phyloP scores from a whole-genome alignment of 2,113 vertebrate species.

The Cnemophilus loriae region DNA sequence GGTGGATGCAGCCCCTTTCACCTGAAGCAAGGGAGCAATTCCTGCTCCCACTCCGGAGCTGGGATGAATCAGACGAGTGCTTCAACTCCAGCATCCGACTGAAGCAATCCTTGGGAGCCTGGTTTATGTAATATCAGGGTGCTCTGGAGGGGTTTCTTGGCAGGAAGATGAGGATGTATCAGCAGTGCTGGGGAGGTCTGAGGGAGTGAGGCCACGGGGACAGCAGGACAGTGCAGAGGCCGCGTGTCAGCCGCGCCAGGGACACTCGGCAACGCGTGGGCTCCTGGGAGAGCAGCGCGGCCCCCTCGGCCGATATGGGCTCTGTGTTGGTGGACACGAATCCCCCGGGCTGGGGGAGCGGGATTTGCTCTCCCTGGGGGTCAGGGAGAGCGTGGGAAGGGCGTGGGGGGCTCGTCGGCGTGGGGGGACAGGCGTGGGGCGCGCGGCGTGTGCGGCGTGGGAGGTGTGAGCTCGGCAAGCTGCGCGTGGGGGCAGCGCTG shows the following conservation, averaged over 20 bases:
- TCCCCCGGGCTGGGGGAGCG: neutral
- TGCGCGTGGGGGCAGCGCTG: neutral
- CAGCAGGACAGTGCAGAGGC: neutral
- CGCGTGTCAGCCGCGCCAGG: rapidly evolving
- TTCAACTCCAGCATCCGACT: neutral
- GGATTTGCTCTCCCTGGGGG: rapidly evolving
- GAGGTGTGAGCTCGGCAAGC: slow-evolving; percentile 22
- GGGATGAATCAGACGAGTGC: neutral
- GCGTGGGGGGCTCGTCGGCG: neutral
- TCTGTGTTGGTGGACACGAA: rapidly evolving
- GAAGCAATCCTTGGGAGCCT: neutral
- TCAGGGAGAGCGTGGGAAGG: neutral
- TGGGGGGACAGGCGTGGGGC: slow-evolving; percentile 8
- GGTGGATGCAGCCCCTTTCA: neutral
- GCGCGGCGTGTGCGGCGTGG: neutral
- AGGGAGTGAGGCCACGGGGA: rapidly evolving
- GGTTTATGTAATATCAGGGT: neutral
- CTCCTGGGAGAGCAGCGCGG: rapidly evolving
- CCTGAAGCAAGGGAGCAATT: neutral
- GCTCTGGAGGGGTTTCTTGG: neutral
- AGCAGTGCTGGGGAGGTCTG: neutral
- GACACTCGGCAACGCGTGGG: neutral
- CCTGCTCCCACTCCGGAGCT: neutral
- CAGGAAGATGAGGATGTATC: rapidly evolving
- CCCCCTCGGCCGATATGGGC: rapidly evolving